Base-by-base conservation (phyloP, 1,140 invertebrate species). In the Listronotus bonariensis region DNA sequence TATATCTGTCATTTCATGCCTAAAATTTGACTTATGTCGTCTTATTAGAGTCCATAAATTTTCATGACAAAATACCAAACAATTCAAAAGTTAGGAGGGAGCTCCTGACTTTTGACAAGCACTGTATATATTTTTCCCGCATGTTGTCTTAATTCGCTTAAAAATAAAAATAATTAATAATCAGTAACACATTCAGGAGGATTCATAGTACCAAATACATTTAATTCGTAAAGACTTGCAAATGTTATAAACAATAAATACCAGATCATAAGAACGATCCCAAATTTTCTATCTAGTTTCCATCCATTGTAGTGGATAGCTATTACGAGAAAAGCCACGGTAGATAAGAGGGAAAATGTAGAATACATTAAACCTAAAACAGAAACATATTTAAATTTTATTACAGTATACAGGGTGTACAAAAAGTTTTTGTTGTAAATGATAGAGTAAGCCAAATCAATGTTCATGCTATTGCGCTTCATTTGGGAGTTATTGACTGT, bases 301-400 rank as follows among this genome's bases (percentile, higher is more conserved):
- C 95, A 98, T 41, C 92, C 91, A 76, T 95, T 95, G 64, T 92
- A 84, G 80, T 97, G 94, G 3, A 93, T 95, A 0, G 92, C 92
- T 0, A 91, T 79, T 12, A 97, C 88, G 17, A 96, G 82, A 77
- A 97, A 95, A 31, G 95, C 80, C 14, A 98, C 93, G n/a, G 95
- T 97, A n/a, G 93, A 93, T 67, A 97, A 86, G 18, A 97, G 83
- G 3, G 94, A 94, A 11, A 97, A 75, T 3, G 95, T 96, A 3
- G 94, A 97, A 79, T 96, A 97, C 6, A 89, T 88, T 51, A 96
- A 78, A 68, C 93, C 93, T 95, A 76, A 40, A 77, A 71, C 56
- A 51, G 43, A 11, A 10, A 34, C 41, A 45, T 46, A 40, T 12
- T 40, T 40, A 12, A 14, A 2, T 14, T 12, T 12, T 2, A 40